A percentile compares a stretch with the other conserved stretches of the same genome.
Evolutionary conservation across 2,888 invertebrate genomes (phyloP).

Genomic region (Microctonus aethiopoides): DNA sequence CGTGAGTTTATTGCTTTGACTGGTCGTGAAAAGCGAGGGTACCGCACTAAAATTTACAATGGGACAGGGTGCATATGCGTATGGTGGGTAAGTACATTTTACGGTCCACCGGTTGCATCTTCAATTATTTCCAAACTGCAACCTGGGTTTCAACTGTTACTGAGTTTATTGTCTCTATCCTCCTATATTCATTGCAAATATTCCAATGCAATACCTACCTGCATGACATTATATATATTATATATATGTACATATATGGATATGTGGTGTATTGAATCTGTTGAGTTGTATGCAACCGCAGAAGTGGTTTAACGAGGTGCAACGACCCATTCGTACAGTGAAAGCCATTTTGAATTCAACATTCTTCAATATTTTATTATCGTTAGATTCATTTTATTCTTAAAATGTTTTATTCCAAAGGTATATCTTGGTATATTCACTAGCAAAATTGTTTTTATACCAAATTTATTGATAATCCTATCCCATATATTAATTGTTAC

Average conservation of each 20-base stretch:
- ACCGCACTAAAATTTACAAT: slow-evolving; percentile 6
- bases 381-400: neutral
- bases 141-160: neutral
- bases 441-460: neutral
- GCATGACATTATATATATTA: neutral
- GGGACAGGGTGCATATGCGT: slow-evolving; percentile 28
- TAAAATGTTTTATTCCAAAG: neutral
- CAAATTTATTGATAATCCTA: neutral
- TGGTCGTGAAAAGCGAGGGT: neutral
- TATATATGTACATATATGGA: neutral
- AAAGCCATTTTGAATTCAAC: slow-evolving; percentile 1
- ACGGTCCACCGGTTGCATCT: slow-evolving; percentile 10
- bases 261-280: neutral
- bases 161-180: neutral
- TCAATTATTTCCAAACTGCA: slow-evolving; percentile 5
- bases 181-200: neutral
- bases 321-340: slow-evolving; percentile 8
- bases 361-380: slow-evolving; percentile 4
- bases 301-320: slow-evolving; percentile 9
- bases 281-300: slow-evolving; percentile 10
- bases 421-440: neutral
- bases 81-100: slow-evolving; percentile 23
- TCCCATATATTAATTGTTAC: neutral
- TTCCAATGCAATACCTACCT: neutral
- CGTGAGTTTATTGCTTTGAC: slow-evolving; percentile 10